Conservation (phyloP, 2,888 invertebrate genomes). For the Oligia fasciuncula region DNA sequence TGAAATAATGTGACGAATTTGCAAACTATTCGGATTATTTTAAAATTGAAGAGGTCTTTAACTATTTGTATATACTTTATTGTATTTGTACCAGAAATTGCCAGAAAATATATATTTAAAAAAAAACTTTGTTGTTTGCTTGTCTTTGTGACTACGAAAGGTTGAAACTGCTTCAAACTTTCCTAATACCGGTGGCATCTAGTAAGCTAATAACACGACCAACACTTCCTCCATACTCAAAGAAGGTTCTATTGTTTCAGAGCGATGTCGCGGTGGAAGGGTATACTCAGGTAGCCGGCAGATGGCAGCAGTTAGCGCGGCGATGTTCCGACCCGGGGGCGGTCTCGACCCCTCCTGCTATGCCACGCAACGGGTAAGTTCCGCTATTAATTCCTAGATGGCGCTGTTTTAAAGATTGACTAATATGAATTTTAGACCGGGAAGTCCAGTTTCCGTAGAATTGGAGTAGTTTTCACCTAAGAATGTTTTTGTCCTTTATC, state of each 20-base stretch:
- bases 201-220: slow-evolving; percentile 43
- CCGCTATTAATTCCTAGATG: slow-evolving; percentile 73
- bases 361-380: slow-evolving; percentile 91
- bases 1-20: not conserved
- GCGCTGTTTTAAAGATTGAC: slow-evolving; percentile 65
- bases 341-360: slow-evolving; percentile 91
- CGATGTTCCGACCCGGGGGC: slow-evolving; percentile 92
- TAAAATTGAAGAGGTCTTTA: not conserved
- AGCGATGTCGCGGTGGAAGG: slow-evolving; percentile 91
- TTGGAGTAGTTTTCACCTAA: not conserved
- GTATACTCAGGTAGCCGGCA: slow-evolving; percentile 90
- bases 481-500: not conserved
- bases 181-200: slow-evolving; percentile 56
- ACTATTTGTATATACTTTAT: not conserved
- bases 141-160: not conserved
- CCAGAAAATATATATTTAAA: not conserved
- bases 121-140: not conserved
- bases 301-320: slow-evolving; percentile 93
- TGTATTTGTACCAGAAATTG: no score
- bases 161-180: not conserved
- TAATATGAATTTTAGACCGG: rapidly evolving
- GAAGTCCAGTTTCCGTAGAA: not conserved
- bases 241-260: slow-evolving; percentile 78
- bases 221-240: slow-evolving; percentile 21
- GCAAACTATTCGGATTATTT: not conserved